Conservation (phyloP, 2,888 invertebrate species). For the Augiades crinisus region DNA sequence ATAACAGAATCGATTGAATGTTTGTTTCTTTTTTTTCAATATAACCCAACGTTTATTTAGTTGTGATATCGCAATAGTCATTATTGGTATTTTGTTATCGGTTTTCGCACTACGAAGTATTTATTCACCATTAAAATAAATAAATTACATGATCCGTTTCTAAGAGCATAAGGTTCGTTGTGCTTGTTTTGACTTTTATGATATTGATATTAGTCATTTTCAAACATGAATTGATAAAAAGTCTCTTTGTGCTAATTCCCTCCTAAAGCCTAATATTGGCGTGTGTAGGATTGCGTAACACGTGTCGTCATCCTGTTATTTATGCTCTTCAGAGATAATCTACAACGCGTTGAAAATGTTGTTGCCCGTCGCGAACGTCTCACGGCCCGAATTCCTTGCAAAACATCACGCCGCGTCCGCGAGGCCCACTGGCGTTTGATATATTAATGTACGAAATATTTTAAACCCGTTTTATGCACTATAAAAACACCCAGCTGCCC, state of each 20-base stretch:
- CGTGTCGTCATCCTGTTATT: constrained; percentile 8
- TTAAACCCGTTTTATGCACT: not conserved
- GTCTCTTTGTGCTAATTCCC: not conserved
- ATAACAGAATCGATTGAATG: too few relatives aligned
- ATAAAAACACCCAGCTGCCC: constrained; percentile 1
- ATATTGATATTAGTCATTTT: constrained; percentile 15
- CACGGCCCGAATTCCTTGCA: constrained; percentile 4
- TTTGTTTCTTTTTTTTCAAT: too few relatives aligned
- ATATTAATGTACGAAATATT: constrained; percentile 7
- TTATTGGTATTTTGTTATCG: too few relatives aligned
- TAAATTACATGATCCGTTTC: too few relatives aligned
- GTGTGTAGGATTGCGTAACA: not conserved
- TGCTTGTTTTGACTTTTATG: too few relatives aligned
- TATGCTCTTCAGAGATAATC: constrained; percentile 14
- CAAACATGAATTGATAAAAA: too few relatives aligned
- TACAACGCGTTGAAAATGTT: not conserved
- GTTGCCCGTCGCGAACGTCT: not conserved
- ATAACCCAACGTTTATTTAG: too few relatives aligned
- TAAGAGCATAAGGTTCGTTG: too few relatives aligned
- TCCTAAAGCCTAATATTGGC: not conserved
- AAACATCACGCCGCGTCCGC: not conserved
- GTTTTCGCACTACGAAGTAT: too few relatives aligned
- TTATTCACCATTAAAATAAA: too few relatives aligned
- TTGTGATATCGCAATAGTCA: too few relatives aligned
- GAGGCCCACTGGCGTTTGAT: not conserved